Evolutionary conservation across 2,113 vertebrate species (phyloP), one percentile per base, ranked within the genome.

Genomic region (Oenanthe melanoleuca): DNA sequence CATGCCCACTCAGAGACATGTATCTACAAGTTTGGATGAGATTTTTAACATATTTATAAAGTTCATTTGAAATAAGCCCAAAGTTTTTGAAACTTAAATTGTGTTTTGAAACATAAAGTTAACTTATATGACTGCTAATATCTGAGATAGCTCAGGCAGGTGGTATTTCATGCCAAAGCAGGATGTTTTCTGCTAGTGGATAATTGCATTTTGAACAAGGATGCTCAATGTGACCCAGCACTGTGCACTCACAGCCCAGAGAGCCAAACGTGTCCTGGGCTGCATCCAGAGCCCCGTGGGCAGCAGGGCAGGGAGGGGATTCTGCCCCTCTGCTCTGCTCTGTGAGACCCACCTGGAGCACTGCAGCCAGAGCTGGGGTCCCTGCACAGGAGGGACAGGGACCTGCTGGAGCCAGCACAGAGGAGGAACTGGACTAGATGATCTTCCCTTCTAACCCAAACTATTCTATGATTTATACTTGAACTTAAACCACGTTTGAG

Each of bases 351-450:
- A 55, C 22, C 34, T 55, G 53, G 53, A 73, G 26, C 60, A 1
- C 59, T 65, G 65, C 34, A 47, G 4, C 45, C 81, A 86, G 53
- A 2, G 1, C 53, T 80, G 74, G 53, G 31, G 18, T 31, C 18
- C 25, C 74, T 21, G 17, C 31, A 37, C 1, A 0, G 28, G 25
- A 55, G 1, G 34, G 45, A 49, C 3, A 5, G 6, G 18, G 60
- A 15, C 2, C 6, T 73, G 18, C 2, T 34, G 26, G 11, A 37
- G 19, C 0, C 2, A 60, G 18, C 6, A 8, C 45, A 34, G 15
- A 67, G 31, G 1, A 19, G 25, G 12, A 33, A 16, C 6, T 61
- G 22, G n/a, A 42, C 5, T 16, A 31, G 6, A 7, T 47, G 8
- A 33, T 10, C 12, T 49, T 42, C 40, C 6, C 14, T 53, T 65